A percentile compares a stretch with the other conserved stretches of the same genome.
These are phyloP conservation scores for Hemiscyllium ocellatum DNA, from an alignment of 2,113 vertebrate species.

Conservation along the genomic window DNA sequence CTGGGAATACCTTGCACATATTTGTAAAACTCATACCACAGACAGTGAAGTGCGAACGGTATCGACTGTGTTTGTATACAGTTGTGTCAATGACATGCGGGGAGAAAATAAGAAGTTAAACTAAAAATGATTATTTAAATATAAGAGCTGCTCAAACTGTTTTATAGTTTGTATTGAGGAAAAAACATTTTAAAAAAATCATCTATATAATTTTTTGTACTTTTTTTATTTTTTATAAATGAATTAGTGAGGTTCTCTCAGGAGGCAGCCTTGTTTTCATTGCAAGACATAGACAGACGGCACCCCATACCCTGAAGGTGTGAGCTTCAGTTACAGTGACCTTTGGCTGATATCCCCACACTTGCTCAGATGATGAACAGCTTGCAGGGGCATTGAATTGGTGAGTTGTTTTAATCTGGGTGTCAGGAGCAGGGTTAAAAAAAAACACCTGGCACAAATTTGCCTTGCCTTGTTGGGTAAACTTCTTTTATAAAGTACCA, in stretches of 20 bases:
- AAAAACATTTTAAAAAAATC: background rate
- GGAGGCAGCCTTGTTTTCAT: background rate
- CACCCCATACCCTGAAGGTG: background rate
- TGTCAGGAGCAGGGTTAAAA: background rate
- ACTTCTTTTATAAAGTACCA: background rate
- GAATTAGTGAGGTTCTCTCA: background rate
- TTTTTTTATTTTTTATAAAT: constrained; percentile 33
- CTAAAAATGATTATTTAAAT: constrained; percentile 29
- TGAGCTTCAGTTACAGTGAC: background rate
- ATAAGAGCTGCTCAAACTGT: constrained; percentile 19
- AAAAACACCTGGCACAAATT: background rate
- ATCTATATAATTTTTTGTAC: constrained; percentile 29
- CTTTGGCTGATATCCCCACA: background rate
- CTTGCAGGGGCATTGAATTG: background rate
- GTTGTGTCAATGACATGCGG: background rate
- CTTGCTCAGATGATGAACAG: background rate
- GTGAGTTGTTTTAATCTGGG: background rate
- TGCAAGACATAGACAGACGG: background rate
- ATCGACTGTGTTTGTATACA: background rate
- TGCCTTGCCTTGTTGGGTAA: background rate
- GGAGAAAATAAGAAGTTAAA: background rate
- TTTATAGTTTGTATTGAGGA: constrained; percentile 21
- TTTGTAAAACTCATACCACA: background rate
- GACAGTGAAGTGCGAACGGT: background rate
- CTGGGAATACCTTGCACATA: background rate